Evolutionary conservation across 2,888 invertebrate species (phyloP).

Genomic region (Drosophila algonquin): DNA sequence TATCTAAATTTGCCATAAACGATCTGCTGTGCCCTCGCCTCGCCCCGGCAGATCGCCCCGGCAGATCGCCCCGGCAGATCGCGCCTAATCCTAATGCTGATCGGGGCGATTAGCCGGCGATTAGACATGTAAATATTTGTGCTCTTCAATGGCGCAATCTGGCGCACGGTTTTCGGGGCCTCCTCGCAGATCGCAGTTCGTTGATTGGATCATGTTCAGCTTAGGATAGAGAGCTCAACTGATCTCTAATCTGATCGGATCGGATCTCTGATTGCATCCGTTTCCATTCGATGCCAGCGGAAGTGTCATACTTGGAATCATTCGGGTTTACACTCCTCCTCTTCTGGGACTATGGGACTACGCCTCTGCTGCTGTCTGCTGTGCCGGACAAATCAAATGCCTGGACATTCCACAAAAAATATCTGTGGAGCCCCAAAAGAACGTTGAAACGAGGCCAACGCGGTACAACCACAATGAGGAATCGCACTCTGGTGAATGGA

Average conservation of each 20-base stretch:
- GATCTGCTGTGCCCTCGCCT: neutral
- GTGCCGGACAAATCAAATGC: constrained; percentile 60
- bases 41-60: neutral
- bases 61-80: constrained; percentile 17
- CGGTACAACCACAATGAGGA: constrained; percentile 35
- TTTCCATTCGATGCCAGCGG: constrained; percentile 8
- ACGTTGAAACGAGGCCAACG: constrained; percentile 73
- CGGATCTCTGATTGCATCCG: neutral
- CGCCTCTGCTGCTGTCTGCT: constrained; percentile 26
- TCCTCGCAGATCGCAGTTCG: constrained; percentile 18
- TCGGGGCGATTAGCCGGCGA: constrained; percentile 42
- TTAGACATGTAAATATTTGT: constrained; percentile 44
- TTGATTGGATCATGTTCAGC: constrained; percentile 38
- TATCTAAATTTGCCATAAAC: constrained; percentile 26
- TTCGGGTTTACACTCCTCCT: neutral
- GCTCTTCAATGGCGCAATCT: constrained; percentile 28
- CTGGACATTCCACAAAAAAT: constrained; percentile 65
- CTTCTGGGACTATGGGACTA: neutral
- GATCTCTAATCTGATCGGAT: constrained; percentile 2
- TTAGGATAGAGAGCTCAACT: constrained; percentile 1
- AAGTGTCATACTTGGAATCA: constrained; percentile 31
- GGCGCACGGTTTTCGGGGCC: constrained; percentile 13
- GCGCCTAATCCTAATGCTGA: constrained; percentile 39
- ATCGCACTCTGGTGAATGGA: neutral
- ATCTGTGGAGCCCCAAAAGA: constrained; percentile 73